Percentiles rank a stretch among this genome's conserved stretches.
These are phyloP conservation scores for Atta cephalotes DNA, from an alignment of 1,140 invertebrate species.

Conservation along the genomic window DNA sequence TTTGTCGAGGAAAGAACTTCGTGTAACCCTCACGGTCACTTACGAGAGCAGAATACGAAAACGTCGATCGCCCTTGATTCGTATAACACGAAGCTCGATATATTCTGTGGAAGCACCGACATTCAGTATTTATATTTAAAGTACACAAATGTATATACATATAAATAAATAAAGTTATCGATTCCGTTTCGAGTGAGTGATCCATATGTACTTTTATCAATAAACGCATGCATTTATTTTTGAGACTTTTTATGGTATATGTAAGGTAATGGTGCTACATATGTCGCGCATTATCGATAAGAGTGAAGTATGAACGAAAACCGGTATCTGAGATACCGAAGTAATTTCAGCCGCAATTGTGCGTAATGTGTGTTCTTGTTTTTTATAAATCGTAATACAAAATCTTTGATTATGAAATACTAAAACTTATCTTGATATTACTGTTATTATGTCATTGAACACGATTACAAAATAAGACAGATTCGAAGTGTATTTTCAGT, in stretches of 20 bases:
- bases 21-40: conserved; percentile 1
- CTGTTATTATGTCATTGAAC: conserved; percentile 9
- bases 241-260: too few species aligned
- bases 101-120: not conserved
- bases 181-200: not conserved
- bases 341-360: not conserved
- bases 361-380: not conserved
- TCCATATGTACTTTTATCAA: too few species aligned
- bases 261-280: too few species aligned
- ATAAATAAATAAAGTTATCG: not conserved
- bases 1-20: conserved; percentile 2
- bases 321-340: not conserved
- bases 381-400: not conserved
- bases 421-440: not conserved
- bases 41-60: conserved; percentile 40
- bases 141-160: not conserved
- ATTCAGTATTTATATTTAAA: not conserved
- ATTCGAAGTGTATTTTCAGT: not conserved
- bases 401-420: not conserved
- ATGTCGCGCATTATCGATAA: too few species aligned
- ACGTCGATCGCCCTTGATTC: conserved; percentile 39
- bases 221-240: too few species aligned
- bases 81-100: not conserved
- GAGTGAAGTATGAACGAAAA: too few species aligned
- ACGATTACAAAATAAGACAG: not conserved